These are phyloP conservation scores for Teleopsis dalmanni DNA, from an alignment of 1,140 invertebrate genomes.

Conservation along the genomic window DNA sequence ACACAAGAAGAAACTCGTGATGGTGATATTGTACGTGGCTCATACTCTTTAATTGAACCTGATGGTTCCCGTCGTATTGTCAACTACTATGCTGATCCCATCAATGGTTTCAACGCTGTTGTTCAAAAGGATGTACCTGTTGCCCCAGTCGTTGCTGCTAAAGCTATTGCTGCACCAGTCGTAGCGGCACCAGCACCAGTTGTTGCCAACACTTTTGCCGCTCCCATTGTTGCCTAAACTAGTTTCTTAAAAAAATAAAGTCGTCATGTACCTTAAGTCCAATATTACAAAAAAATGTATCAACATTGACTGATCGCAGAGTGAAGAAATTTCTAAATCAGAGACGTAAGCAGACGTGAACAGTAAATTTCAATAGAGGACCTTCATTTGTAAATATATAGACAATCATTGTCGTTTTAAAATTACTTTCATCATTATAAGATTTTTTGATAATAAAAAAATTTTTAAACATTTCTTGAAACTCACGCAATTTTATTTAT, in stretches of 20 bases:
- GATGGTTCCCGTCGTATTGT: constrained; percentile 52
- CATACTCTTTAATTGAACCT: constrained; percentile 51
- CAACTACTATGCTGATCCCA: constrained; percentile 49
- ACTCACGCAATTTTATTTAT: no score
- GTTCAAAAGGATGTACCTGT: constrained; percentile 51
- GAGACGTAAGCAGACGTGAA: no score
- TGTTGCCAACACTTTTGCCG: constrained; percentile 18
- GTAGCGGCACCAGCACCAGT: constrained; percentile 24
- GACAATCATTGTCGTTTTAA: constrained; percentile 40
- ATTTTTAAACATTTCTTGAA: no score
- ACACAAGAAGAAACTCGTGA: constrained; percentile 51
- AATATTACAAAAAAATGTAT: no score
- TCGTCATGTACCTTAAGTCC: no score
- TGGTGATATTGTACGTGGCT: constrained; percentile 52
- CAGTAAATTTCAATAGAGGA: constrained; percentile 5
- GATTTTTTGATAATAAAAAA: constrained; percentile 10
- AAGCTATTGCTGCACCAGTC: constrained; percentile 25
- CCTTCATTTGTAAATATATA: constrained; percentile 42
- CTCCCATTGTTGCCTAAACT: constrained; percentile 32
- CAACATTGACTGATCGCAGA: no score
- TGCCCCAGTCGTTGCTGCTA: constrained; percentile 24
- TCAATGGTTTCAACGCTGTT: constrained; percentile 53
- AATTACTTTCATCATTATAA: constrained; percentile 12
- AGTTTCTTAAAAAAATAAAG: no score
- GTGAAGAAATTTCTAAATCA: no score